phyloP scores from a whole-genome alignment of 2,797 vertebrate species.

The Peromyscus attwateri region DNA sequence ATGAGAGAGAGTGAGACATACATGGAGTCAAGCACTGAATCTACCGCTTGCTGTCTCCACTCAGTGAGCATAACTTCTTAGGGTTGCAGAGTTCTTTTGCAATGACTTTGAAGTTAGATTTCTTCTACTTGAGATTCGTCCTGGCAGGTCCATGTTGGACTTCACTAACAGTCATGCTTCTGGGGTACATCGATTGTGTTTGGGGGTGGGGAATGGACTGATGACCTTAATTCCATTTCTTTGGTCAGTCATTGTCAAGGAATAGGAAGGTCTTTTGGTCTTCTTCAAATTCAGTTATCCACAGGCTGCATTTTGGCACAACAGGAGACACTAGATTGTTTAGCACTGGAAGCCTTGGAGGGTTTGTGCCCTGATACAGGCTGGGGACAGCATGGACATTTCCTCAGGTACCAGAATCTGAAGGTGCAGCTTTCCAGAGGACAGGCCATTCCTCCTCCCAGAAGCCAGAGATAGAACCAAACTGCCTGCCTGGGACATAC shows the following conservation, averaged over 20 bases:
- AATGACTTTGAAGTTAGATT: not conserved
- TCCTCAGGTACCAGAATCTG: not conserved
- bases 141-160: not conserved
- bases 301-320: not conserved
- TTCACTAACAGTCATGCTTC: not conserved
- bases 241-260: not conserved
- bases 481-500: no score
- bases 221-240: not conserved
- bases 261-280: not conserved
- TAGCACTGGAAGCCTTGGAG: not conserved
- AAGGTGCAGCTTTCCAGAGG: not conserved
- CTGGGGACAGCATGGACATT: fast-evolving
- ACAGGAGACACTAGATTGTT: not conserved
- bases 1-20: not conserved
- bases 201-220: no score
- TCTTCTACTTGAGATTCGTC: not conserved
- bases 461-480: not conserved
- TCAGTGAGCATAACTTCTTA: not conserved
- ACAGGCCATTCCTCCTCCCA: not conserved
- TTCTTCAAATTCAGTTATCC: not conserved
- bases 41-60: not conserved
- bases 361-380: not conserved
- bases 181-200: not conserved
- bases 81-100: not conserved
- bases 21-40: not conserved